Evolutionary conservation across 1,140 invertebrate species (phyloP), one percentile per base, ranked within the genome.

Genomic region (Drosophila repleta): DNA sequence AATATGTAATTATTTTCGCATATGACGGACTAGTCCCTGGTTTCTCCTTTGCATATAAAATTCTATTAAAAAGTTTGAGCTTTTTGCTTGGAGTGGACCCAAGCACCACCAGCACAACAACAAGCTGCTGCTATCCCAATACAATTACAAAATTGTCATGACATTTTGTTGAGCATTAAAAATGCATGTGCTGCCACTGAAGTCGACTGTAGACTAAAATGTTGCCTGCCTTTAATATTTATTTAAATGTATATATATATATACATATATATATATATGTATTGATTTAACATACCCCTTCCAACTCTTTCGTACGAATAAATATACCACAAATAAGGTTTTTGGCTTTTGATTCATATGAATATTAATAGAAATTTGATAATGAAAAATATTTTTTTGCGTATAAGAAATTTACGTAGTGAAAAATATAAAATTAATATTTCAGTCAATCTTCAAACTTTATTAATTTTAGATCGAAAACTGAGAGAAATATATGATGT

Each of bases 1-100:
- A 85, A 87, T 85, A 82, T 78, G 67, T 77, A 78, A 87, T 87
- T 88, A 79, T 79, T 51, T 70, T 65, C 39, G 52, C 67, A 71
- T 62, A 68, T 56, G 60, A 65, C 55, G 56, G 65, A 32, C 67
- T 45, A 56, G 39, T 56, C 24, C 58, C 46, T 41, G 13, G 20
- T 52, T 62, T 45, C 20, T 21, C 24, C 20, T 67, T 46, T 35
- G 29, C 46, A 85, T 88, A 76, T 76, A 76, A 72, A 76, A 78
- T 85, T 87, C 75, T 39, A 88, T 87, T 82, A 66, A 64, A 74
- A 79, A 68, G 58, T 66, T 72, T 58, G n/a, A 72, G 37, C 45
- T 58, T 60, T 52, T 63, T 24, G 35, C 29, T 41, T 35, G 18
- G 13, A 46, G 17, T 10, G 24, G 6, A 18, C 26, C 4, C 62